Conservation (phyloP, 1,140 invertebrate species). For the Atopsyche davidsoni region DNA sequence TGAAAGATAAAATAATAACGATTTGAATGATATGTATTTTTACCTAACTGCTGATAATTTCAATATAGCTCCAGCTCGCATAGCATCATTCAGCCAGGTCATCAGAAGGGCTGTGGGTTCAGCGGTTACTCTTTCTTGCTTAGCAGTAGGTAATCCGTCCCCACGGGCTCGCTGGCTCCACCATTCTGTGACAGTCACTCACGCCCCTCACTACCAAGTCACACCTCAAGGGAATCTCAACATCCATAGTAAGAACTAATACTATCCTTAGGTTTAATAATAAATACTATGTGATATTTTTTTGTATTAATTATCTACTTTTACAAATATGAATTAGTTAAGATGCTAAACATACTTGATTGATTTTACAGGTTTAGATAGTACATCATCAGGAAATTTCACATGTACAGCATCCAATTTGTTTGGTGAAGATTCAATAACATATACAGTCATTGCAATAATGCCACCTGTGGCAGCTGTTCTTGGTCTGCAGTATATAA, state of each 20-base stretch:
- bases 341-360: constrained; percentile 10
- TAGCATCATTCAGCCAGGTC: constrained; percentile 60
- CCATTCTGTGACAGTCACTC: constrained; percentile 51
- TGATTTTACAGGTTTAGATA: constrained; percentile 49
- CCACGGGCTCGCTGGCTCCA: constrained; percentile 59
- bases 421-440: constrained; percentile 70
- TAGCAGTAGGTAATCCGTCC: constrained; percentile 56
- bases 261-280: background rate
- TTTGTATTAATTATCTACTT: background rate
- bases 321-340: constrained; percentile 1
- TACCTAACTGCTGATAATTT: background rate
- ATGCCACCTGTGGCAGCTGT: constrained; percentile 59
- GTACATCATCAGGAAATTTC: constrained; percentile 67
- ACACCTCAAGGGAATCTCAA: constrained; percentile 55
- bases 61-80: constrained; percentile 56
- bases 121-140: constrained; percentile 51
- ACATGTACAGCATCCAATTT: constrained; percentile 70
- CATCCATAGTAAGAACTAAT: constrained; percentile 47
- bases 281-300: background rate
- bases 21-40: constrained; percentile 1
- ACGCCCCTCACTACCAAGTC: constrained; percentile 56
- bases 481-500: constrained; percentile 60
- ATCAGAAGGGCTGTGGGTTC: constrained; percentile 51
- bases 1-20: no score
- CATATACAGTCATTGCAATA: constrained; percentile 63